Evolutionary conservation across 2,797 vertebrate genomes (phyloP).

Genomic region (Mormyrus hasselquistii): DNA sequence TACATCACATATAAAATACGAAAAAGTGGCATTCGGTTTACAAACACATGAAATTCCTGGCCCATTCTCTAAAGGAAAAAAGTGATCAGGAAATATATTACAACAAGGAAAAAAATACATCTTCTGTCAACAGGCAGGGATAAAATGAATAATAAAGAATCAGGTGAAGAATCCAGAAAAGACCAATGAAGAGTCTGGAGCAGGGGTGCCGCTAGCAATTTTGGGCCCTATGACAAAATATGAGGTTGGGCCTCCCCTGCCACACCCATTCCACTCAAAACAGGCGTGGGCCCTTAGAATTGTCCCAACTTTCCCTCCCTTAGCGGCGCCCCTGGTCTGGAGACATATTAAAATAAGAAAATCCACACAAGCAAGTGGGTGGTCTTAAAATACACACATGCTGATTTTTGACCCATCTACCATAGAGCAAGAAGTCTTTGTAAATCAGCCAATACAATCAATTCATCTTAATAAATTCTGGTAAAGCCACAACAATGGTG

Average conservation of each 20-base stretch:
- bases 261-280: no score
- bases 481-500: neutral
- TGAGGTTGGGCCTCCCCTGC: no score
- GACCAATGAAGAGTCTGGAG: neutral
- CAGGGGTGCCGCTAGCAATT: no score
- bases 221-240: no score
- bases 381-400: neutral
- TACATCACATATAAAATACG: neutral
- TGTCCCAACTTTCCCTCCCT: no score
- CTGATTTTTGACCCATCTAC: neutral
- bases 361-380: neutral
- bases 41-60: neutral
- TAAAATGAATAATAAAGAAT: neutral
- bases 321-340: neutral
- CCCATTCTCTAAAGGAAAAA: neutral
- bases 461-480: neutral
- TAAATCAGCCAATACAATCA: slow-evolving; percentile 10
- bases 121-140: neutral
- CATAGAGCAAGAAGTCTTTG: neutral
- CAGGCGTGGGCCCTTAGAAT: no score
- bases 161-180: neutral
- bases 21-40: neutral
- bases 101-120: neutral
- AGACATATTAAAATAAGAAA: neutral
- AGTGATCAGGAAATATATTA: neutral